Base-by-base conservation (phyloP, 2,113 vertebrate genomes). In the Alaudala cheleensis region DNA sequence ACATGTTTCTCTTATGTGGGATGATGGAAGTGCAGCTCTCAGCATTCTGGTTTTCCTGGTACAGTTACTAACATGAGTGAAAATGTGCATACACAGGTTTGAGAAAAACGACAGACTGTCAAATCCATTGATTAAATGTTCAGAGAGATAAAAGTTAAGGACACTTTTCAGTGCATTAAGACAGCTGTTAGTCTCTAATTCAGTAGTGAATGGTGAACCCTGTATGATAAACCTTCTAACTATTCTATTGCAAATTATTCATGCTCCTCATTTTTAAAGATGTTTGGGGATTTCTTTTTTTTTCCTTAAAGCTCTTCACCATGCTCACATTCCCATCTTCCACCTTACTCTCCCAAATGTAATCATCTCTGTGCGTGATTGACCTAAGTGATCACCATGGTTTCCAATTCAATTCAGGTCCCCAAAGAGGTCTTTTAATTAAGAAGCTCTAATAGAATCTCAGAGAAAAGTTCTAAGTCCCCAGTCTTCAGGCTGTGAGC, bases 351-450 rank as follows among this genome's bases (percentile, higher is more conserved):
- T 90, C 69, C 72, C 80, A 86, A 77, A 90, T 50, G 51, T 88
- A 95, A 72, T 93, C 73, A 87, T 84, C 73, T 85, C 70, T 89
- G 72, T 67, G 73, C 13, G 5, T 65, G 81, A 91, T 51, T 89
- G 95, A 92, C 95, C 91, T 93, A 67, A 86, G 92, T 53, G 65
- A 85, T 95, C 89, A 72, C 94, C 86, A 84, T 88, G 70, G 95
- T 92, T 93, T 96, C 91, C 94, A 89, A 92, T 89, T 93, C 93
- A 93, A 91, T 91, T 87, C 65, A 79, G 82, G 81, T 96, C 96
- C 88, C 93, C 57, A 81, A 84, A 88, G 96, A 92, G 83, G 70
- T 42, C 87, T 92, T 95, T 89, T 95, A 97, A 97, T 96, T 95
- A 97, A 91, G 80, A 70, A 94, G 78, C 61, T 90, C 78, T 96